A percentile compares a stretch with the other conserved stretches of the same genome.
These are phyloP conservation scores for Tamandua tetradactyla DNA, from an alignment of 2,797 vertebrate species.

Conservation along the genomic window DNA sequence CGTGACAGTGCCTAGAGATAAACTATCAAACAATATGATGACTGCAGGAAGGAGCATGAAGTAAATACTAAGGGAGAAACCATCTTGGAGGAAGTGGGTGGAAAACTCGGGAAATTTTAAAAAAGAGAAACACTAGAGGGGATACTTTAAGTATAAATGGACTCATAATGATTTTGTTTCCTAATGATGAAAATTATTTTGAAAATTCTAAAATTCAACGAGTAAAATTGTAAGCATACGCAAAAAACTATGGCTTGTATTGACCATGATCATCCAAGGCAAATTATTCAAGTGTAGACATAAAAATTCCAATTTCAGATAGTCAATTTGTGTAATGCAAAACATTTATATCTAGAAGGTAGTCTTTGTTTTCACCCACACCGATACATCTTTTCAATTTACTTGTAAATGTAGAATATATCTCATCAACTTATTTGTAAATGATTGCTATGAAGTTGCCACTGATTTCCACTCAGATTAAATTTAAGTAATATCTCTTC, in stretches of 20 bases:
- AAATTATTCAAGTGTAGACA: background rate
- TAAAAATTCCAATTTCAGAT: background rate
- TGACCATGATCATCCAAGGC: background rate
- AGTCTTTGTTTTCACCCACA: slow-evolving; percentile 19
- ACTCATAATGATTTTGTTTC: slow-evolving; percentile 7
- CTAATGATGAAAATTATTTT: slow-evolving; percentile 4
- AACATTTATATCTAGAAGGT: background rate
- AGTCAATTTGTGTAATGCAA: background rate
- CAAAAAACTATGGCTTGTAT: background rate
- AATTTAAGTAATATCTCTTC: background rate
- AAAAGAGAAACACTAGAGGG: background rate
- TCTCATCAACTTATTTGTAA: background rate
- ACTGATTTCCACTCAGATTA: background rate
- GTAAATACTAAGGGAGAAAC: background rate
- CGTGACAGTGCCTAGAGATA: background rate
- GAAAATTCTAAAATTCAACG: slow-evolving; percentile 4
- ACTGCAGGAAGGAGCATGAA: background rate
- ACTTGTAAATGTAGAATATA: background rate
- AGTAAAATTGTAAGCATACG: background rate
- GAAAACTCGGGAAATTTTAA: background rate
- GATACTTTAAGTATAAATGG: background rate
- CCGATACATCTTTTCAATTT: background rate
- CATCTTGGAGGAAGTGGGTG: background rate
- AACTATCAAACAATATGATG: background rate
- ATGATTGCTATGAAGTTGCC: background rate